Base-by-base conservation (phyloP, 2,797 vertebrate species). In the Mus minutoides region DNA sequence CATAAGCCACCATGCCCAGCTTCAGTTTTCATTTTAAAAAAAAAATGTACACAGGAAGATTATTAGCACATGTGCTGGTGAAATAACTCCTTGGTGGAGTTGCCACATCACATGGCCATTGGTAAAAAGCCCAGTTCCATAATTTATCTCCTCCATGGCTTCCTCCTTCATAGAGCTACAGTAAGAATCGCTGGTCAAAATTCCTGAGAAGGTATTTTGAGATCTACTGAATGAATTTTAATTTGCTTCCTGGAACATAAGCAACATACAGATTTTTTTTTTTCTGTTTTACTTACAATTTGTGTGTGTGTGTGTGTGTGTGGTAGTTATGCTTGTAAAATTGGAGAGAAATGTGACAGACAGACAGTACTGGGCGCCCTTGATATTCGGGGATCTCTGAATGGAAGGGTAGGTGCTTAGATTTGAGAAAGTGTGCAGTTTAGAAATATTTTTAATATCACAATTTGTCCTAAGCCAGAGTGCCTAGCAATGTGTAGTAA, bases 41-140 rank as follows among this genome's bases (percentile, higher is more conserved):
- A 3, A 94, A 88, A 91, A 88, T 13, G 84, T 62, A 77, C 75
- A 84, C 14, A 62, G 60, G 54, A 37, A 84, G 52, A 31, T 91
- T 88, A 85, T 92, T 77, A 89, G 14, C 79, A 71, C 67, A 75
- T 92, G 77, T 84, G 4, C 92, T 90, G 86, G 52, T 92, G 62
- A 88, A 77, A 52, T 82, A 40, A 34, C 76, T 87, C 69, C 19
- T 91, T 92, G 89, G 82, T 76, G 92, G 82, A 89, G 67, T 87
- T 52, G 60, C 3, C 37, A 37, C 19, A 2, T 58, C 82, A 21
- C 54, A 21, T 14, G 0, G 58, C 79, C 40, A 64, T 93, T 88
- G 93, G 78, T 22, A 34, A 75, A 88, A n/a, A 93, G 88, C 87
- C 96, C 95, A 60, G 14, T 84, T 90, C 64, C 67, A 26, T 76